These are phyloP conservation scores for Mormyrus proboscirostris DNA, from an alignment of 2,797 vertebrate species.

Conservation along the genomic window DNA sequence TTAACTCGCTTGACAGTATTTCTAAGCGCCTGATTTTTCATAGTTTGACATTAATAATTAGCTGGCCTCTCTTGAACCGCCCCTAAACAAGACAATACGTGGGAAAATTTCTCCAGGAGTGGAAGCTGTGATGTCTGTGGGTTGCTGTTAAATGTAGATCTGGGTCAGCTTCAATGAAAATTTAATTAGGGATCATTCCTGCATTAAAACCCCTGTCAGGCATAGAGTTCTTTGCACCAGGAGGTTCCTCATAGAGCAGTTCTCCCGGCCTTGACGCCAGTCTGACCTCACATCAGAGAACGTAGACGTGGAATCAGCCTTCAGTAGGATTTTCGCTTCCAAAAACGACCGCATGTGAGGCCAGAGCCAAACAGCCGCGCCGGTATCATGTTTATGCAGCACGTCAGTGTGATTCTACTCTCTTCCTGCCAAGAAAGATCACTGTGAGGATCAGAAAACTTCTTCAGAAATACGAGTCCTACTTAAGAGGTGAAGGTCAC, in stretches of 20 bases:
- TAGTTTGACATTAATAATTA: slow-evolving; percentile 11
- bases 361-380: neutral
- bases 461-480: slow-evolving; percentile 2
- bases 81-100: slow-evolving; percentile 13
- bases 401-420: neutral
- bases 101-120: neutral
- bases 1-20: neutral
- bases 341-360: neutral
- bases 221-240: neutral
- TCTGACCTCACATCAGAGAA: neutral
- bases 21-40: neutral
- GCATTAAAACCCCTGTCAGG: slow-evolving; percentile 15
- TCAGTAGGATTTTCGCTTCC: neutral
- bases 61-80: neutral
- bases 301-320: neutral
- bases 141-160: slow-evolving; percentile 26
- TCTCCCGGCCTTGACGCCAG: neutral
- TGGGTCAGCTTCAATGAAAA: slow-evolving; percentile 24
- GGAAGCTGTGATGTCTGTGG: neutral
- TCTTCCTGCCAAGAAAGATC: slow-evolving; percentile 7
- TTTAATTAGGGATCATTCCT: slow-evolving; percentile 24
- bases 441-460: neutral
- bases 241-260: neutral
- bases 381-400: neutral
- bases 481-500: slow-evolving; percentile 24